phyloP scores from a whole-genome alignment of 1,140 invertebrate species.

The Aphaenogaster ashmeadi region DNA sequence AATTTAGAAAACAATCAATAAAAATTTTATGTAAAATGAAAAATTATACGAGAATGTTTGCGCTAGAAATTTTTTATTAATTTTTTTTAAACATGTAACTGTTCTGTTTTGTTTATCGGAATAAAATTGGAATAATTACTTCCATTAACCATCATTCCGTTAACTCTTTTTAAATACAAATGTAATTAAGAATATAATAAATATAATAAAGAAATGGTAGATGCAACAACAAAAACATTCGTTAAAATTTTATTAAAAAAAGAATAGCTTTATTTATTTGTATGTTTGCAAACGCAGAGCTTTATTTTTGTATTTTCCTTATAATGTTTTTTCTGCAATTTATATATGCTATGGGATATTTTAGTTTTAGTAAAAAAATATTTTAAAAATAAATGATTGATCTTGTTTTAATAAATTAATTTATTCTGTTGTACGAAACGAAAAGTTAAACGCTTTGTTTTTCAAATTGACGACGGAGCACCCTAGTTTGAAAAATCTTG shows the following conservation, averaged over 20 bases:
- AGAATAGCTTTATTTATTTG: background rate
- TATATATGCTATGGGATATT: background rate
- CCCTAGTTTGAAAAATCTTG: slow-evolving; percentile 53
- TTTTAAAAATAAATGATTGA: background rate
- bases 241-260: background rate
- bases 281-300: background rate
- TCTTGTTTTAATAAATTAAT: slow-evolving; percentile 21
- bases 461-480: background rate
- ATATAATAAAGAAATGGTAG: background rate
- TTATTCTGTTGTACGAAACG: background rate
- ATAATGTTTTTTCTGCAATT: slow-evolving; percentile 13
- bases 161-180: background rate
- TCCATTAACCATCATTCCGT: background rate
- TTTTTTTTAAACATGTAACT: background rate
- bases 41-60: background rate
- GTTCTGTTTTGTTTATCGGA: background rate
- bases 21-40: slow-evolving; percentile 3
- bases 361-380: slow-evolving; percentile 17
- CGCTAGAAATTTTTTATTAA: background rate
- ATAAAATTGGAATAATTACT: background rate
- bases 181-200: background rate
- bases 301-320: slow-evolving; percentile 30
- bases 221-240: background rate
- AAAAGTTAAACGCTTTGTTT: slow-evolving; percentile 38
- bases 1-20: background rate